Evolutionary conservation across 2,113 vertebrate species (phyloP), one percentile per base, ranked within the genome.

Genomic region (Meleagris gallopavo): DNA sequence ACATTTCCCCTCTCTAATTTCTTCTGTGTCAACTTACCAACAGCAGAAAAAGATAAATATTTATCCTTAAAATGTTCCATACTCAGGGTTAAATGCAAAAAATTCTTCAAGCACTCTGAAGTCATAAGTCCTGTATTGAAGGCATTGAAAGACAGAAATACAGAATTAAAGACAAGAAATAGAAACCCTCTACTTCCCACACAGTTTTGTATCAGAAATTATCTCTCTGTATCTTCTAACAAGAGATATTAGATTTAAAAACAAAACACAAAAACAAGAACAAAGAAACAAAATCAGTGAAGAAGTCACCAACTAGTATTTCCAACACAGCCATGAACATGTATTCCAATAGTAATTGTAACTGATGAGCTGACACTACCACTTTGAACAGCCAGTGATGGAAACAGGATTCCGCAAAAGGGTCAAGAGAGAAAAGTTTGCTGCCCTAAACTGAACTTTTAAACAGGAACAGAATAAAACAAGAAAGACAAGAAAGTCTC

Each of bases 1-100:
- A 14, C 6, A 34, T 38, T 67, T 80, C 4, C 24, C 19, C 10
- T 52, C 3, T 2, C 12, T 27, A 62, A 43, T 20, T 38, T 83
- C 20, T 78, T 79, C 34, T 40, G 3, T 24, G 41, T 29, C 25
- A 38, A 87, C 96, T 97, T 94, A 95, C 95, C 97, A 83, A 96
- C 25, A 67, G 83, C 86, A 71, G 61, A 75, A 74, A 97, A 52
- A 52, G 58, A 52, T 4, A 97, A 60, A 22, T 90, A 81, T 25
- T 95, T 86, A 67, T 88, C 71, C 22, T 73, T 25, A 55, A 96
- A 36, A 45, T 94, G 50, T 34, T 77, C 34, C 8, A 69, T 12
- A 32, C 40, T 86, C 20, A 96, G 12, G 10, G 43, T 85, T 65
- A 97, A 34, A 34, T 40, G 38, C 36, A 90, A 67, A 54, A 95